Evolutionary conservation across 2,797 vertebrate genomes (phyloP).

Genomic region (Sebastes hubbsi): DNA sequence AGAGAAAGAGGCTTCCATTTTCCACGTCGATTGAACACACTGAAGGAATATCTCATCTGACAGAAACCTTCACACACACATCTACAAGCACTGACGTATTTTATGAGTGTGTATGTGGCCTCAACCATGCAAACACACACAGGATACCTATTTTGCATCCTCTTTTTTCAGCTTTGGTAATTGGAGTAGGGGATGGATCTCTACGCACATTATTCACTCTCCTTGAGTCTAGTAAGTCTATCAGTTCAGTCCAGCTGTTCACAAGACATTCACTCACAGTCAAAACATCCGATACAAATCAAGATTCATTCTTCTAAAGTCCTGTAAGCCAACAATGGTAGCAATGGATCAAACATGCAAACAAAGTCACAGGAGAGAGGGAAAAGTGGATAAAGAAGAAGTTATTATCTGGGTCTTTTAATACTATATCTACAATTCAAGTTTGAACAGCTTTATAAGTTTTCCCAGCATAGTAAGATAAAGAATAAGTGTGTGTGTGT

Average conservation of each 20-base stretch:
- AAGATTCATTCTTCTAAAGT: conserved; percentile 2
- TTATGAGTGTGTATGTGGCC: conserved; percentile 6
- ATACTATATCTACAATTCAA: background rate
- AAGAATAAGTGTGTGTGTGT: background rate
- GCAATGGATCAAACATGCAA: background rate
- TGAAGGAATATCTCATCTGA: conserved; percentile 67
- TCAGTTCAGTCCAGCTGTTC: conserved; percentile 25
- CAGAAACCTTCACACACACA: conserved; percentile 38
- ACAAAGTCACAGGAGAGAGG: background rate
- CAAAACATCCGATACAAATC: conserved; percentile 16
- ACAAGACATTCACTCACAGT: conserved; percentile 24
- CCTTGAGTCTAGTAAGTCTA: conserved; percentile 20
- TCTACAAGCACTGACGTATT: conserved; percentile 19
- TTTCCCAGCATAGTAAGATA: background rate
- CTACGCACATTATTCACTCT: conserved; percentile 52
- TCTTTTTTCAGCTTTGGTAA: conserved; percentile 43
- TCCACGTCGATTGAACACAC: conserved; percentile 56
- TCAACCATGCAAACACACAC: conserved; percentile 1
- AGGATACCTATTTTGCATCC: conserved; percentile 2
- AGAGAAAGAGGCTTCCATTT: conserved; percentile 50
- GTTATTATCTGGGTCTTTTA: background rate
- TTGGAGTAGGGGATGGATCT: conserved; percentile 59
- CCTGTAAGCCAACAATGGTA: background rate
- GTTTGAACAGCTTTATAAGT: background rate
- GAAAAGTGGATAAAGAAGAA: background rate